phyloP scores from a whole-genome alignment of 1,140 invertebrate genomes.

The Eubasilissa regina region DNA sequence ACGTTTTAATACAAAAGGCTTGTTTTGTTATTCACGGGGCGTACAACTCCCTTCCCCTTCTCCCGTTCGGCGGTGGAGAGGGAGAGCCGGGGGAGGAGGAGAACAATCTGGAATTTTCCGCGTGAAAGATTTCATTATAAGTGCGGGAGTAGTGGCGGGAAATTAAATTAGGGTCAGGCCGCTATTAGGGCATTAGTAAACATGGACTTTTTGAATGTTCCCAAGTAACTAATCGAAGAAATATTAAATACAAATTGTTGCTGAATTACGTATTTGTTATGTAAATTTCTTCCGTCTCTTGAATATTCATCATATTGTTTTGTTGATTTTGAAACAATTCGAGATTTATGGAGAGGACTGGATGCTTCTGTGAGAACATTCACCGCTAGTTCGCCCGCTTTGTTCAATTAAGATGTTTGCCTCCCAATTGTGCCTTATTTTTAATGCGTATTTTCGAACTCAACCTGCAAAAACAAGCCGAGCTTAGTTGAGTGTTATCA shows the following conservation, averaged over 20 bases:
- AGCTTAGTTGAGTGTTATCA: too few relatives aligned
- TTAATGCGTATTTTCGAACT: too few relatives aligned
- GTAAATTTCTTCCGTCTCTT: background rate
- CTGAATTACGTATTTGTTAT: background rate
- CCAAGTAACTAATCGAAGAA: constrained; percentile 23
- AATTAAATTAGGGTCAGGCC: constrained; percentile 47
- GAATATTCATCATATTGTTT: background rate
- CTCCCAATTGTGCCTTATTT: too few relatives aligned
- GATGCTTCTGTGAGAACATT: too few relatives aligned
- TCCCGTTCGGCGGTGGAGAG: background rate
- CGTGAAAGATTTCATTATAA: constrained; percentile 47
- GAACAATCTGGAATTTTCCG: constrained; percentile 46
- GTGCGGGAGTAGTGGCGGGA: constrained; percentile 30
- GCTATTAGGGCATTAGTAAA: constrained; percentile 41
- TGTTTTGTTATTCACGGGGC: constrained; percentile 46
- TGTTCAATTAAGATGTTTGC: too few relatives aligned
- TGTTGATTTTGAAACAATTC: background rate
- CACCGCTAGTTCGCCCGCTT: too few relatives aligned
- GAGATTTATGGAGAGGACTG: too few relatives aligned
- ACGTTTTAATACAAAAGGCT: constrained; percentile 45
- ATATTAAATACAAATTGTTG: constrained; percentile 8
- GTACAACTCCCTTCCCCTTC: background rate
- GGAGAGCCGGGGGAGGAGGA: background rate
- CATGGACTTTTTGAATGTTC: constrained; percentile 42
- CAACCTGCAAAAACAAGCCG: too few relatives aligned